Percentiles rank a stretch among this genome's conserved stretches.
Conservation (phyloP, 1,140 invertebrate species). For the Eumaeus atala region DNA sequence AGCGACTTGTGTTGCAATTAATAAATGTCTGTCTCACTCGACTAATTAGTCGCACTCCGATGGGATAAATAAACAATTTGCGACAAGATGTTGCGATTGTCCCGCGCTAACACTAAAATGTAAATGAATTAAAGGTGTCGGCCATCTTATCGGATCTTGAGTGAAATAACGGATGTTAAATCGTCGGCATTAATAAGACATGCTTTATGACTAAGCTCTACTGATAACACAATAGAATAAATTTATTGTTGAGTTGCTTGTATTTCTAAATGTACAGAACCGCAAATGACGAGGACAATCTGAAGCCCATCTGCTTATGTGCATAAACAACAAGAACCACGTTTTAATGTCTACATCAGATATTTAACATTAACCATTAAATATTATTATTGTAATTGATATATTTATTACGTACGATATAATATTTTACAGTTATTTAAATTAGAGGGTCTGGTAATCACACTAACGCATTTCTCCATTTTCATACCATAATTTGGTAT, state of each 20-base stretch:
- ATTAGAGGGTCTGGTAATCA: too few species aligned
- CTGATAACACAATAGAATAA: slow-evolving; percentile 7
- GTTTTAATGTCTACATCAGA: too few species aligned
- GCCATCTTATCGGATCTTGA: slow-evolving; percentile 14
- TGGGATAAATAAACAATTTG: slow-evolving; percentile 49
- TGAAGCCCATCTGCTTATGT: too few species aligned
- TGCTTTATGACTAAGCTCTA: slow-evolving; percentile 9
- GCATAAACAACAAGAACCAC: too few species aligned
- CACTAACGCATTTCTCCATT: too few species aligned
- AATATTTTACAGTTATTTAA: too few species aligned
- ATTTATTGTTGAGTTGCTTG: background rate
- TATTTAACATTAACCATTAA: too few species aligned
- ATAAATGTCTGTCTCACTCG: slow-evolving; percentile 55
- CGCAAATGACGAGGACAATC: too few species aligned
- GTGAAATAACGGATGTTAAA: slow-evolving; percentile 16
- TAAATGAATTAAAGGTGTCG: slow-evolving; percentile 9
- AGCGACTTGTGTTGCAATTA: slow-evolving; percentile 63
- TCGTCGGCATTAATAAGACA: slow-evolving; percentile 12
- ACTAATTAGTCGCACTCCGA: slow-evolving; percentile 61
- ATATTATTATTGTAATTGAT: too few species aligned
- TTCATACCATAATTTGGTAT: too few species aligned
- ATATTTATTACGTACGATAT: too few species aligned
- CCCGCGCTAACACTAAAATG: slow-evolving; percentile 8
- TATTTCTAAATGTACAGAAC: too few species aligned
- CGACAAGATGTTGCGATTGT: slow-evolving; percentile 44